A percentile compares a stretch with the other conserved stretches of the same genome.
These are phyloP conservation scores for Enoplosus armatus DNA, from an alignment of 2,797 vertebrate genomes.

Conservation along the genomic window DNA sequence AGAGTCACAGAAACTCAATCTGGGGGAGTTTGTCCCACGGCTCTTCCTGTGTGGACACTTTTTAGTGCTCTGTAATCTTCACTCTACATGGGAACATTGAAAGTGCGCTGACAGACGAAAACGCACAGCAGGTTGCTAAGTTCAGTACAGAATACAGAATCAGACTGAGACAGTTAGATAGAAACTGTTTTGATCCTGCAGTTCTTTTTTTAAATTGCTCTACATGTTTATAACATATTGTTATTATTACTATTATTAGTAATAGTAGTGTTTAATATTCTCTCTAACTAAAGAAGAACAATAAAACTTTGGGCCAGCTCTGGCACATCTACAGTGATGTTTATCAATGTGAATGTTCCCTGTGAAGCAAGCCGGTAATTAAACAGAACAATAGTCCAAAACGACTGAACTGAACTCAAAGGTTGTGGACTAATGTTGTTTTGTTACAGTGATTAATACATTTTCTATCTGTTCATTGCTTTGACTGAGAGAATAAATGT, in stretches of 20 bases:
- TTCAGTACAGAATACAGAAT: not conserved
- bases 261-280: not conserved
- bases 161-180: not conserved
- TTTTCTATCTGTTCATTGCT: not conserved
- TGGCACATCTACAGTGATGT: too few species aligned
- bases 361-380: not conserved
- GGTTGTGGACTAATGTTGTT: too few species aligned
- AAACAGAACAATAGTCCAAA: not conserved
- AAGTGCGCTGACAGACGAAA: not conserved
- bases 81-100: not conserved
- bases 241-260: not conserved
- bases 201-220: not conserved
- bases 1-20: conserved; percentile 8
- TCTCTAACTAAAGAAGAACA: too few species aligned
- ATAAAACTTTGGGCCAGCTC: too few species aligned
- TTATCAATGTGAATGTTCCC: too few species aligned
- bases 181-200: conserved; percentile 2
- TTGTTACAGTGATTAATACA: too few species aligned
- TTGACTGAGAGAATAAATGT: not conserved
- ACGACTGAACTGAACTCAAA: too few species aligned
- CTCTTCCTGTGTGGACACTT: not conserved
- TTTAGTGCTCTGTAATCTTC: not conserved
- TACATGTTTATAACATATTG: not conserved
- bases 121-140: not conserved
- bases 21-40: not conserved